Conservation (phyloP, 2,888 invertebrate species). For the Peribatodes rhomboidaria region DNA sequence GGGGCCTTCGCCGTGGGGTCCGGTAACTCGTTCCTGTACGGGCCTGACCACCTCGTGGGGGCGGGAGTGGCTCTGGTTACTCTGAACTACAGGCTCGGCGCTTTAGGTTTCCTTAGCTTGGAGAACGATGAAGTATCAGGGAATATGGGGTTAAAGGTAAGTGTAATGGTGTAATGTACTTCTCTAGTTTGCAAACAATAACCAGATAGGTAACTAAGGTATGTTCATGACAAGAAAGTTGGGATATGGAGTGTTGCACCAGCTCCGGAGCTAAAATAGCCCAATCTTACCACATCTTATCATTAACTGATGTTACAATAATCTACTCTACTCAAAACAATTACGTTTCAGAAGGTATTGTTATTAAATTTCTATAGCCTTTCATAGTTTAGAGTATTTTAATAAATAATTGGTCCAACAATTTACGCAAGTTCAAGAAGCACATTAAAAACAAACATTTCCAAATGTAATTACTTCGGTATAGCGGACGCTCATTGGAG, state of each 20-base stretch:
- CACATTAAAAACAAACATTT: conserved; percentile 17
- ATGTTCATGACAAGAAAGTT: too few relatives aligned
- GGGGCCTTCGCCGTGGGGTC: conserved; percentile 88
- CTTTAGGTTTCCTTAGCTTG: conserved; percentile 88
- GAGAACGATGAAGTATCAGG: conserved; percentile 88
- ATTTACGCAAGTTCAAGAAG: conserved; percentile 11
- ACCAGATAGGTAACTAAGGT: too few relatives aligned
- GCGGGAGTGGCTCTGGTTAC: conserved; percentile 89
- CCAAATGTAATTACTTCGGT: conserved; percentile 1
- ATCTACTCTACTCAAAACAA: too few relatives aligned
- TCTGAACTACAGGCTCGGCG: conserved; percentile 87
- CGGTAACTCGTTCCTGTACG: conserved; percentile 88
- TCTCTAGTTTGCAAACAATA: too few relatives aligned
- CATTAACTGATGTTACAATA: too few relatives aligned
- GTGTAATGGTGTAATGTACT: background rate
- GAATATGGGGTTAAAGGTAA: conserved; percentile 88
- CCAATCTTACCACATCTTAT: too few relatives aligned
- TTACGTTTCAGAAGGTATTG: too few relatives aligned
- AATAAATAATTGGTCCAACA: background rate
- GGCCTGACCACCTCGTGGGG: conserved; percentile 87
- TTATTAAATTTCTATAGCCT: too few relatives aligned
- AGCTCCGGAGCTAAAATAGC: too few relatives aligned
- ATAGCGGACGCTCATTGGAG: background rate
- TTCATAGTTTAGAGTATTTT: background rate
- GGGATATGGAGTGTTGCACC: too few relatives aligned